Evolutionary conservation across 1,140 invertebrate genomes (phyloP), one percentile per base, ranked within the genome.

Genomic region (Drosophila sulfurigaster): DNA sequence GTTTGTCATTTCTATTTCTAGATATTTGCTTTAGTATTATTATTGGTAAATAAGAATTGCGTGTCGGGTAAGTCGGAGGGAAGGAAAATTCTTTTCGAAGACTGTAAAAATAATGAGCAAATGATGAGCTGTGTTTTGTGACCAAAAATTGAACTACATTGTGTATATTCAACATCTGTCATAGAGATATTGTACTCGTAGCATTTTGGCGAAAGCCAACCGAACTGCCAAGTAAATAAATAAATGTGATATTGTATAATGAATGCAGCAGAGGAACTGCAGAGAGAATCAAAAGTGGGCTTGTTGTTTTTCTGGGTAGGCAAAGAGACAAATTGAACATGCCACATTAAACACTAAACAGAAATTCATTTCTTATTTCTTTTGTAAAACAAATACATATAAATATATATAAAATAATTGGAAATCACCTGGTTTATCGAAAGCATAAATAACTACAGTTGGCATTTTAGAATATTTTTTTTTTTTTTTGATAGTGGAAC

Each of bases 401-500:
- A 49, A 35, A 49, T 16, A 66, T 54, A 52, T 48, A 49, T 20
- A 62, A 78, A 54, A 87, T 46, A 64, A 80, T 59, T 65, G 67
- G 45, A 79, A 89, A 89, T 89, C 85, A 89, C 85, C 85, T 89
- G 86, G 51, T 81, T 65, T 76, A 63, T 85, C 64, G 81, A 85
- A 85, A 85, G 81, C 81, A 78, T 79, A 85, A 75, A 73, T 83
- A 88, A 89, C 73, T 88, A 87, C 62, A 87, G 85, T 85, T 89
- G 83, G 85, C 82, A 79, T 71, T 81, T 58, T 25, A n/a, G 16
- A 8, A 38, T 41, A 25, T 56, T 35, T 38, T 54, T 54, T 58
- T 20, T 57, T 49, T 57, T 59, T 66, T 57, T 78, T 63, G 30
- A 72, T 28, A 63, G 58, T 64, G 69, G 69, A 56, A 66, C 54